phyloP scores from a whole-genome alignment of 35 echinoderm and acorn worm genomes.

The Amphiura filiformis region DNA sequence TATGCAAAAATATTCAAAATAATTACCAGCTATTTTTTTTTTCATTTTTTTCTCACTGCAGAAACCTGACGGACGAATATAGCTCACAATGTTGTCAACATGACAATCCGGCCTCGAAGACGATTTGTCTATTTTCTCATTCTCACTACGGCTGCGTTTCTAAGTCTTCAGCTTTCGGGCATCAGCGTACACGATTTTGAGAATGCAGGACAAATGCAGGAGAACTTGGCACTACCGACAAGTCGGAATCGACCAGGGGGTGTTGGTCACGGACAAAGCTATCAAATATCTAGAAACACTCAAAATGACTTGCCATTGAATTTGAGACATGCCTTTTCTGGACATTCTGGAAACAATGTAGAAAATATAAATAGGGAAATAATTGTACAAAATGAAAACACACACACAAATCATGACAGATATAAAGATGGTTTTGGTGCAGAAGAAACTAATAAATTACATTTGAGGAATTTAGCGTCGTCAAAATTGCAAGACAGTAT shows the following conservation, averaged over 20 bases:
- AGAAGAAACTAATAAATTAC: neutral
- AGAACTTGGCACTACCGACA: neutral
- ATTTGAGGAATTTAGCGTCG: neutral
- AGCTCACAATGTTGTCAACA: neutral
- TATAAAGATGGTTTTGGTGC: neutral
- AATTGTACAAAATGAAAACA: neutral
- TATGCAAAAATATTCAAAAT: no score
- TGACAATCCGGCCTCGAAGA: neutral
- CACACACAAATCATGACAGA: neutral
- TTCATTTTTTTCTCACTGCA: neutral
- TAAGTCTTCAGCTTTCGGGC: neutral
- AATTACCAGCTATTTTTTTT: no score
- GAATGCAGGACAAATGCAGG: neutral
- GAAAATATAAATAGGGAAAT: neutral
- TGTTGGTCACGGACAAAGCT: neutral
- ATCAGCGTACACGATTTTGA: neutral
- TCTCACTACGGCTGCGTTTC: neutral
- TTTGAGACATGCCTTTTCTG: no score
- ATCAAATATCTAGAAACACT: neutral
- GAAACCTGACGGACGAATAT: neutral
- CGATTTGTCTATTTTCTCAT: neutral
- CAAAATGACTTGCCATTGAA: neutral
- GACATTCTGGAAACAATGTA: neutral
- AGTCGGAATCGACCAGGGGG: neutral
- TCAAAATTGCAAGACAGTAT: neutral